phyloP scores from a whole-genome alignment of 23 tunicate genomes.

The Styela clava region DNA sequence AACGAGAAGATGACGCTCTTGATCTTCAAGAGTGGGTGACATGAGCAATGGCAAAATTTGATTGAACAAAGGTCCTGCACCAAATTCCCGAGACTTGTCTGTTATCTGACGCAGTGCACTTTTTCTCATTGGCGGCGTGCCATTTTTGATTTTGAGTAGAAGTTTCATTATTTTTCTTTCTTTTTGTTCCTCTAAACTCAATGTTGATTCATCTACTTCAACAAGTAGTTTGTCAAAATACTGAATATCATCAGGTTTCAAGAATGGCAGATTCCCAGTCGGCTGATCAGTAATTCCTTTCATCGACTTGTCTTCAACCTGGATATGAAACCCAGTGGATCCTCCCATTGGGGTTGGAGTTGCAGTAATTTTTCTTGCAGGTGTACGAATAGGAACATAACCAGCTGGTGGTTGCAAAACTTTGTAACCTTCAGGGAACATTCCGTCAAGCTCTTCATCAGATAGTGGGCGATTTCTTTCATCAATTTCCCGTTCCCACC shows the following conservation, averaged over 20 bases:
- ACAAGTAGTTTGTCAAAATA: slow-evolving; percentile 96
- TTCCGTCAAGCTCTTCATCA: slow-evolving; percentile 97
- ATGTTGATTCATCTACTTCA: slow-evolving; percentile 93
- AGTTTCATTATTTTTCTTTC: slow-evolving; percentile 97
- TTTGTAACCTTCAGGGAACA: slow-evolving; percentile 99
- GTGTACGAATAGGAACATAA: slow-evolving; percentile 92
- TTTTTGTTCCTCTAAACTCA: slow-evolving; percentile 92
- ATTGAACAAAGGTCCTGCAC: slow-evolving; percentile 98
- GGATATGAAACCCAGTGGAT: slow-evolving; percentile 93
- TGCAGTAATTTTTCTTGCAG: slow-evolving; percentile 93
- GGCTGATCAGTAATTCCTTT: slow-evolving; percentile 96
- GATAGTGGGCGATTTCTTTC: slow-evolving; percentile 91
- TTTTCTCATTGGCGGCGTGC: slow-evolving; percentile 99
- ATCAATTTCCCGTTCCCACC: slow-evolving; percentile 99
- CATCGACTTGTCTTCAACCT: slow-evolving; percentile 87
- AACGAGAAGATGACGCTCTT: slow-evolving; percentile 95
- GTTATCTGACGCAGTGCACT: slow-evolving; percentile 98
- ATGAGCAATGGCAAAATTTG: slow-evolving; percentile 95
- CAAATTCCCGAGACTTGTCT: slow-evolving; percentile 97
- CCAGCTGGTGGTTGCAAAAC: slow-evolving; percentile 90
- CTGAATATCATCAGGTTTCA: slow-evolving; percentile 99
- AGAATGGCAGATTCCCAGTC: slow-evolving; percentile 86
- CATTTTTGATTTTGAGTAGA: slow-evolving; percentile 91
- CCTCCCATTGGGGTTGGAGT: slow-evolving; percentile 99
- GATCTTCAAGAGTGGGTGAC: slow-evolving; percentile 99